These are phyloP conservation scores for Scaptomyza hsui DNA, from an alignment of 1,140 invertebrate species.

Conservation along the genomic window DNA sequence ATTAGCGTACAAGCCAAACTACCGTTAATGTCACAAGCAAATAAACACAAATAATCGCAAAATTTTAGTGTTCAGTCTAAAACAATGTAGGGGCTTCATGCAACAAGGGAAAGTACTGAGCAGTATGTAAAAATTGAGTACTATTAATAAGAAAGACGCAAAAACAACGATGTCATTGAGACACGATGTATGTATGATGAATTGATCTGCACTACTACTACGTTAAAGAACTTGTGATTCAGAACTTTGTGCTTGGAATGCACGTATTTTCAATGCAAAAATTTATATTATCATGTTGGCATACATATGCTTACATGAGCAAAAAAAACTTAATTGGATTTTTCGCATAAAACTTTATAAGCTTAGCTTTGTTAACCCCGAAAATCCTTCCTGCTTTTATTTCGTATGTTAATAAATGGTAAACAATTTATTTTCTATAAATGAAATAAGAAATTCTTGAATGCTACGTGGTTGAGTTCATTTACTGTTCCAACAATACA, in stretches of 20 bases:
- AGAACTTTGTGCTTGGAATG: no score
- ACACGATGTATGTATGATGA: not conserved
- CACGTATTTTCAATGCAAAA: no score
- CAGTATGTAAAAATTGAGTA: conserved; percentile 5
- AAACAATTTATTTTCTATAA: conserved; percentile 37
- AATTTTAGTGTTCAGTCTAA: conserved; percentile 47
- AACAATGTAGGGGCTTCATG: conserved; percentile 71
- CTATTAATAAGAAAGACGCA: not conserved
- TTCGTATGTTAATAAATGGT: not conserved
- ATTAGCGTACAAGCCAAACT: conserved; percentile 64
- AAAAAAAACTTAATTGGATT: no score
- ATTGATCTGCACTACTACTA: not conserved
- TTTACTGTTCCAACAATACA: not conserved
- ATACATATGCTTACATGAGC: no score
- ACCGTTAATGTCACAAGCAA: conserved; percentile 66
- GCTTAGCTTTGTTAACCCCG: no score
- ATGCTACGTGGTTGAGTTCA: conserved; percentile 56
- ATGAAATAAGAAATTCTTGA: conserved; percentile 41
- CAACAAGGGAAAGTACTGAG: conserved; percentile 53
- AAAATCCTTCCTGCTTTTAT: no score
- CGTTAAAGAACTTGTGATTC: no score
- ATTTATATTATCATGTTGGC: no score
- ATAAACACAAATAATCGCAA: conserved; percentile 48
- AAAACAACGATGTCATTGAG: not conserved
- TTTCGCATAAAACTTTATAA: no score